Evolutionary conservation across 2,797 vertebrate genomes (phyloP), one percentile per base, ranked within the genome.

Genomic region (Echiichthys vipera): DNA sequence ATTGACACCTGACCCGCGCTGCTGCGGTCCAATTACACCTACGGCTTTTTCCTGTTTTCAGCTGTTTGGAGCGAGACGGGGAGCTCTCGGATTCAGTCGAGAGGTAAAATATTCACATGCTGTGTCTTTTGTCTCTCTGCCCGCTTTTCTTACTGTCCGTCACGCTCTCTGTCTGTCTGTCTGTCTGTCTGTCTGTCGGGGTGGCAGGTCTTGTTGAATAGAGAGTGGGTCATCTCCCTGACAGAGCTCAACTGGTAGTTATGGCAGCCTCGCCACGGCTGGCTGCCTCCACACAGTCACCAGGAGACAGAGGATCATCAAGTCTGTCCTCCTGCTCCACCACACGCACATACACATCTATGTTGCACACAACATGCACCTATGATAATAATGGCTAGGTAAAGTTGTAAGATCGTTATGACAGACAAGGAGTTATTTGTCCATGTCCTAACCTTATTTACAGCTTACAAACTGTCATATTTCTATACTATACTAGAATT

Each of bases 171-270:
- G 61, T 61, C 83, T n/a, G 53, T 62, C 85, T 34, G 61, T 61
- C 83, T n/a, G 53, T 62, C 85, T 34, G 68, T 84, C 83, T 66
- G 78, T 89, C 85, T 67, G 86, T 92, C 89, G 85, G 84, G 36
- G 80, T 84, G 86, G 86, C 88, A 84, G 85, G 71, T 84, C 89
- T 90, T 84, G 88, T 89, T 89, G 89, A 90, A 88, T 85, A 84
- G 79, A 85, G 88, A 89, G 88, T 68, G 87, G 91, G 90, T 91
- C 90, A 84, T 90, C 87, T 92, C 84, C 80, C 86, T 93, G 93
- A 93, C 93, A 92, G 92, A 87, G 84, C 91, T 91, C 91, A 89
- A 87, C 87, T 85, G 90, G 88, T 94, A 91, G 91, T 92, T 92
- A 90, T 93, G 91, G 90, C 89, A 92, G 92, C 86, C 76, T 88